phyloP scores from a whole-genome alignment of 2,888 invertebrate species.

The Monopis laevigella region DNA sequence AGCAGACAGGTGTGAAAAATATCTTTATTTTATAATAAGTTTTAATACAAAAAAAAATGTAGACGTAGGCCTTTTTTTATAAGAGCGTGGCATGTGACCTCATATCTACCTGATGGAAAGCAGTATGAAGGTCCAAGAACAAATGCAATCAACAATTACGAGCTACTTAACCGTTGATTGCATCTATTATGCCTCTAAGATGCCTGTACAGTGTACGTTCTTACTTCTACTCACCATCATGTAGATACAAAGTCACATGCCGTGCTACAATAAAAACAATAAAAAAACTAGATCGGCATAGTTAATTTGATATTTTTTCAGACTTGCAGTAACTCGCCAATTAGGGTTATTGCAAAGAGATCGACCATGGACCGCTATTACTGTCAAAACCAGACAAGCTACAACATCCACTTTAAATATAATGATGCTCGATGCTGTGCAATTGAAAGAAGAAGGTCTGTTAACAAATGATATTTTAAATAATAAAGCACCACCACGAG shows the following conservation, averaged over 20 bases:
- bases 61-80: too few species aligned
- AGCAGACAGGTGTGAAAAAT: conserved; percentile 35
- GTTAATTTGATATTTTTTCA: conserved; percentile 19
- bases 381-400: conserved; percentile 72
- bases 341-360: conserved; percentile 65
- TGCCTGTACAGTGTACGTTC: too few species aligned
- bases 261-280: too few species aligned
- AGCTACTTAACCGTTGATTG: too few species aligned
- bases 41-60: too few species aligned
- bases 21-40: background rate
- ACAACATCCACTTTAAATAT: conserved; percentile 68
- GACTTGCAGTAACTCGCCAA: conserved; percentile 53
- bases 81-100: too few species aligned
- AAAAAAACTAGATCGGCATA: background rate
- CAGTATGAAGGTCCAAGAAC: too few species aligned
- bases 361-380: conserved; percentile 69
- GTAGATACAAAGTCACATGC: too few species aligned
- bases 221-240: too few species aligned
- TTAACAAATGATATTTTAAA: conserved; percentile 1
- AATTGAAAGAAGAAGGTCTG: conserved; percentile 64
- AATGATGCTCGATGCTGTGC: conserved; percentile 62
- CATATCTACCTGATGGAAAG: too few species aligned
- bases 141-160: too few species aligned
- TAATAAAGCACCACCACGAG: too few species aligned
- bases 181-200: background rate